Base-by-base conservation (phyloP, 2,113 vertebrate genomes). In the Actenoides lindsayi region DNA sequence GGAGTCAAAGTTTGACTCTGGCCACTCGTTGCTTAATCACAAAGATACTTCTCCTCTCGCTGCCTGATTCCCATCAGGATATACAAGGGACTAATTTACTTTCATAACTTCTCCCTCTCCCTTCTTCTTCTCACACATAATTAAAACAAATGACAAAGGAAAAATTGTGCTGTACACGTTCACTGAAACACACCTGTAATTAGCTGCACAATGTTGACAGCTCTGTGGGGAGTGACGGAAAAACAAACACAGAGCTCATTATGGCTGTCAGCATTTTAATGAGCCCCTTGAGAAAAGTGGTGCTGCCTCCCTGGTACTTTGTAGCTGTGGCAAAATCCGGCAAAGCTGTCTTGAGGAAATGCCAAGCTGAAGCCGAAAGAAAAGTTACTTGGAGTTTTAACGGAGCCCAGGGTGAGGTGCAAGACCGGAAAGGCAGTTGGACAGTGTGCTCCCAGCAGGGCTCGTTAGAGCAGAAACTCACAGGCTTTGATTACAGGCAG, bases 301-400 rank as follows among this genome's bases (percentile, higher is more conserved):
- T 28, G 4, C 60, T 70, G 20, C 4, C 30, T 86, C 76, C 30
- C 14, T 23, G 28, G 2, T 48, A 30, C 16, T 53, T 21, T 5
- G 30, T 2, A 46, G 60, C 78, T n/a, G 25, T 17, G 63, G n/a
- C 79, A 68, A 67, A 76, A 21, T 11, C 44, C 39, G 71, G 42
- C 19, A 35, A 37, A 37, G 11, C 18, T 35, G 33, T 80, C 77
- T 21, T 39, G 68, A 44, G 56, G 44, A 59, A 70, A 94, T 5
- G 21, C 44, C 48, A 24, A 27, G 59, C 44, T 74, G 35, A 41
- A 81, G 20, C 30, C 42, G 54, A 30, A 76, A 42, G 35, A 69
- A 67, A 94, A 93, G 39, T 90, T 13, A 28, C n/a, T 10, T 4
- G 11, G 77, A 78, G 41, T 23, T 91, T 84, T 95, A 94, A 89